Percentiles rank a stretch among this genome's conserved stretches.
Evolutionary conservation across 2,113 vertebrate genomes (phyloP).

Genomic region (Isichthys henryi): DNA sequence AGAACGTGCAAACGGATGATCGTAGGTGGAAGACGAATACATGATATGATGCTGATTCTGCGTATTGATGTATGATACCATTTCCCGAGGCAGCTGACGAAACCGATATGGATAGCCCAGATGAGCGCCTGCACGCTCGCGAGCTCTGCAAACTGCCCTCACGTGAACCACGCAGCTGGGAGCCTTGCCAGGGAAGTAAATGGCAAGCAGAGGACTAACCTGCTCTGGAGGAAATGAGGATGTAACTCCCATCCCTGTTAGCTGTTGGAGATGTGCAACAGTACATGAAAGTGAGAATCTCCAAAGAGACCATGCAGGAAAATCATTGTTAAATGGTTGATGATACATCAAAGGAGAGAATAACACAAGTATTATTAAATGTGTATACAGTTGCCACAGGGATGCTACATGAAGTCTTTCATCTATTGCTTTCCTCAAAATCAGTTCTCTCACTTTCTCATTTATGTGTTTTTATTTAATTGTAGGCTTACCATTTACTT

Average conservation of each 20-base stretch:
- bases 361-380: not conserved
- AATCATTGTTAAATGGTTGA: not conserved
- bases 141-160: not conserved
- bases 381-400: not conserved
- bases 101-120: not conserved
- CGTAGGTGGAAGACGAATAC: not conserved
- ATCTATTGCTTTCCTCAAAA: not conserved
- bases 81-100: not conserved
- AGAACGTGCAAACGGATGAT: not conserved
- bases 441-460: not conserved
- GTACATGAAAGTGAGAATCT: not conserved
- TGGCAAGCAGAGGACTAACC: not conserved
- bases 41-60: not conserved
- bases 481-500: not conserved
- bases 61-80: not conserved
- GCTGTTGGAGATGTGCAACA: not conserved
- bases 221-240: not conserved
- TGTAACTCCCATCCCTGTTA: not conserved
- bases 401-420: not conserved
- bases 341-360: not conserved
- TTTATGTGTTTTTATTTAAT: not conserved
- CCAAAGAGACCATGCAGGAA: not conserved
- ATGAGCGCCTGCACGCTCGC: not conserved
- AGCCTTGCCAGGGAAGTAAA: conserved; percentile 4
- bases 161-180: not conserved